These are phyloP conservation scores for Halocynthia aurantium DNA, from an alignment of 23 tunicate species.

Conservation along the genomic window DNA sequence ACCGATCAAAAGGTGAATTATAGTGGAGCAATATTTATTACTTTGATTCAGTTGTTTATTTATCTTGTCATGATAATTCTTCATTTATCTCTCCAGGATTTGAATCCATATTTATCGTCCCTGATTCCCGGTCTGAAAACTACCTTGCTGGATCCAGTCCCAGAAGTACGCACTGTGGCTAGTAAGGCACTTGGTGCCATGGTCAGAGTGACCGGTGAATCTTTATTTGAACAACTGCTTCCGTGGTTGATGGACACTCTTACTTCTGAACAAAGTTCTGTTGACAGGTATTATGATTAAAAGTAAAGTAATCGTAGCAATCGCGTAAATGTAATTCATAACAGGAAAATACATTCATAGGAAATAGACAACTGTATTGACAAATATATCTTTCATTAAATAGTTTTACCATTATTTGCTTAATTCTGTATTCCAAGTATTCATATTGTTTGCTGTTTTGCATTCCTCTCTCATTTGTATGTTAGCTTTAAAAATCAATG, in stretches of 20 bases:
- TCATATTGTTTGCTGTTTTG: too few relatives aligned
- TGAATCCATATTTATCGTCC: slow-evolving; percentile 75
- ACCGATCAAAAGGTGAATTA: slow-evolving; percentile 81
- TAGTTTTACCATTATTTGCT: too few relatives aligned
- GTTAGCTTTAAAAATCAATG: too few relatives aligned
- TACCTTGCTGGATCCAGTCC: slow-evolving; percentile 90
- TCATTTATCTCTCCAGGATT: slow-evolving; percentile 38
- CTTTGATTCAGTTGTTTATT: neutral
- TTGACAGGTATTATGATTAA: slow-evolving; percentile 52
- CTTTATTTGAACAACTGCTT: slow-evolving; percentile 64
- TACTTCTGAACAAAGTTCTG: slow-evolving; percentile 74
- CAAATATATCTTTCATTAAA: too few relatives aligned
- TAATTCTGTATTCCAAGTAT: too few relatives aligned
- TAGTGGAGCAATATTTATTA: neutral
- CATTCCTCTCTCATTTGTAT: too few relatives aligned
- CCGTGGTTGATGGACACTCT: slow-evolving; percentile 92
- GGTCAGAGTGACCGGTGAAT: slow-evolving; percentile 76
- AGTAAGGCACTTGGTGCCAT: slow-evolving; percentile 93
- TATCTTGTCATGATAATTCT: neutral
- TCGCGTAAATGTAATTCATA: too few relatives aligned
- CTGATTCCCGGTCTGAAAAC: slow-evolving; percentile 84
- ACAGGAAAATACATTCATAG: too few relatives aligned
- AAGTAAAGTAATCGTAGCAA: too few relatives aligned
- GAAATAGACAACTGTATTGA: too few relatives aligned
- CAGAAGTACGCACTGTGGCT: slow-evolving; percentile 84